Evolutionary conservation across 2,888 invertebrate species (phyloP), one percentile per base, ranked within the genome.

Genomic region (Slavum lentiscoides): DNA sequence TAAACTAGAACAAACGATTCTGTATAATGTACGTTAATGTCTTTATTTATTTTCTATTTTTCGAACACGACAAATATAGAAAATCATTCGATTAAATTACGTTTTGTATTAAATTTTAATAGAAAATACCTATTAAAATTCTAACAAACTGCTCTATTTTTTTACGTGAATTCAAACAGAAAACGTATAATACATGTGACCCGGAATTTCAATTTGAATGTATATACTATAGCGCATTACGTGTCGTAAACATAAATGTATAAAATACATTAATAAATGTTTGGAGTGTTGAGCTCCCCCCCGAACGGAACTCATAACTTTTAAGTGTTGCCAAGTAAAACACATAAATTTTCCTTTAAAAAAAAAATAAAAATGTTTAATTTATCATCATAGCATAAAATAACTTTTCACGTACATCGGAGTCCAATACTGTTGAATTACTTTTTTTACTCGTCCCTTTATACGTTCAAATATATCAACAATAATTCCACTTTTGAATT

Each of bases 261-360:
- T 49, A 49, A 49, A 43, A 43, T 43, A 43, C 43, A 43, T 43
- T 11, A 7, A 62, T 13, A 62, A 62, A 30, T 23, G 15, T 43
- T 64, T 23, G 39, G 39, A 43, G 19, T 43, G 23, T 66, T 43
- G 15, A 43, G 43, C 7, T 43, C 43, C 19, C 43, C 19, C 21
- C 8, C n/a, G 7, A 39, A 66, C 39, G n/a, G n/a, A 66, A 43
- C n/a, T n/a, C 11, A 23, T 66, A 39, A 43, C 43, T 43, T 30
- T 66, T 43, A 66, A 43, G 11, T 66, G 39, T 43, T 66, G n/a
- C 43, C 11, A 39, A 43, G n/a, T 66, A 30, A 66, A 66, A 66
- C 43, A 43, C 66, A 43, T 66, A 66, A n/a, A 43, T 43, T 43
- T 66, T 43, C 11, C 49, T 49, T 49, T 13, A 49, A 49, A 49